Evolutionary conservation across 2,113 vertebrate genomes (phyloP), one percentile per base, ranked within the genome.

Genomic region (Apaloderma vittatum): DNA sequence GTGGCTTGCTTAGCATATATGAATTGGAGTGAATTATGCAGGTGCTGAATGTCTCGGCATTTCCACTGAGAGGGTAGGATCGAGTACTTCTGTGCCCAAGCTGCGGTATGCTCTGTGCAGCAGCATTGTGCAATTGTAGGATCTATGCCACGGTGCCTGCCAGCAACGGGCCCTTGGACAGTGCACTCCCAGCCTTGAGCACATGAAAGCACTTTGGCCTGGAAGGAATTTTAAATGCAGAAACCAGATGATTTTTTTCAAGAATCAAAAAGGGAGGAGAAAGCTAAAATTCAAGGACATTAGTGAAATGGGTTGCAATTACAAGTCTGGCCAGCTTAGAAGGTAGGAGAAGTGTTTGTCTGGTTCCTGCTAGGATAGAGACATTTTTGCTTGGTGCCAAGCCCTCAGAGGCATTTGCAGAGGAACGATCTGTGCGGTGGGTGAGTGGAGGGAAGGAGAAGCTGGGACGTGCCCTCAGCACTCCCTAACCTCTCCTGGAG

Each of bases 261-360:
- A 93, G 86, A 94, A 67, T 68, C 57, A 93, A 81, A 73, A 86
- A 86, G 77, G 66, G 76, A 94, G 54, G 34, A 57, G 13, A 79
- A 89, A 54, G 66, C 82, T 90, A 12, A 80, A 82, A 95, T 96
- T 94, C 88, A 82, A 71, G 88, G 63, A 48, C 79, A 57, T 94
- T 88, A 88, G 88, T 86, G 92, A 96, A 97, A 95, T 91, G 3
- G 1, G 76, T 63, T 85, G 68, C 75, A 92, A 97, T 96, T 93
- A 93, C 15, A 62, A 93, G 94, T 94, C 94, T 94, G 88, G 83
- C 86, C 83, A 74, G 45, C 30, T 80, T n/a, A 67, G 91, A 84
- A 93, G 88, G 83, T 88, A 22, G 93, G n/a, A 95, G 73, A 92
- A 92, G 45, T 65, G 79, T 86, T 93, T 94, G 88, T 96, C 94